Evolutionary conservation across 1,140 invertebrate genomes (phyloP).

Genomic region (Oedothorax gibbosus): DNA sequence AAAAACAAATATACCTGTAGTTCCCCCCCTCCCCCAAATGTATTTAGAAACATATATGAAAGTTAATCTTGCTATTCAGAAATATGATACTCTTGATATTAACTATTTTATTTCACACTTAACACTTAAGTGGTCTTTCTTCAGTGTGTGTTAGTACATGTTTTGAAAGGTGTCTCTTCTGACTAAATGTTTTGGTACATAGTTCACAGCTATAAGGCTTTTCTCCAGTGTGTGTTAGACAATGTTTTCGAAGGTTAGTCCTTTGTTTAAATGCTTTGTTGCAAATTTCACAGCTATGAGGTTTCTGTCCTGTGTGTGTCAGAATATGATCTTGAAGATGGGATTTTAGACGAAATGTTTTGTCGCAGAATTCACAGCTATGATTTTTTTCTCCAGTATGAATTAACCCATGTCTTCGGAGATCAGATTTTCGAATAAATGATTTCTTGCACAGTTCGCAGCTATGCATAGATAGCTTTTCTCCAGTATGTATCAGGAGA

Average conservation of each 20-base stretch:
- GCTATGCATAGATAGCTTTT: background rate
- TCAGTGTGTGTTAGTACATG: background rate
- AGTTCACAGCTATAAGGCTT: background rate
- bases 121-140: background rate
- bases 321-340: no score
- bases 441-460: no score
- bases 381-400: no score
- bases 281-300: conserved; percentile 4
- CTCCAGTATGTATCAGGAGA: background rate
- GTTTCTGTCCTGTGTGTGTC: no score
- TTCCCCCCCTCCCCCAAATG: no score
- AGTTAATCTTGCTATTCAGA: no score
- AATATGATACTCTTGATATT: background rate
- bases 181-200: background rate
- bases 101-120: background rate
- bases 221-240: background rate
- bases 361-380: no score
- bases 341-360: no score
- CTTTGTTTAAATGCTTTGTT: background rate
- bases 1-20: no score
- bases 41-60: no score
- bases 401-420: no score
- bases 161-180: background rate
- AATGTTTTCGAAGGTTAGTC: background rate
- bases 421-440: no score